Evolutionary conservation across 2,888 invertebrate genomes (phyloP), one percentile per base, ranked within the genome.

Genomic region (Epinotia nisella): DNA sequence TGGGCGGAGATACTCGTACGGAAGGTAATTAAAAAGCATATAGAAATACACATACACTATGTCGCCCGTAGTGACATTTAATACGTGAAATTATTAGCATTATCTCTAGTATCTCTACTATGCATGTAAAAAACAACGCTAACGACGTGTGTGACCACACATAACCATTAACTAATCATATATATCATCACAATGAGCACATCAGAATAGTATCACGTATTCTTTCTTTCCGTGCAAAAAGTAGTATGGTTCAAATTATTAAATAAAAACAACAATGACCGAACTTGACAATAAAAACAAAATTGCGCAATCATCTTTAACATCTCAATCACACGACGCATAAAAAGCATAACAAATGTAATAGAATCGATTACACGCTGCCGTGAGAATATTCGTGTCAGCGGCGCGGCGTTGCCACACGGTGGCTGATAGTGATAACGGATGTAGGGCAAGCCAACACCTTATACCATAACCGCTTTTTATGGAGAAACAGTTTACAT

Each of bases 341-440:
- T 65, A 73, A 73, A 73, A 80, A 77, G 81, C 85, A 85, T 85
- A 78, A 76, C 85, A 71, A 83, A 90, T 83, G 73, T 79, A 85
- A 80, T 79, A 76, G 77, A 79, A 84, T 81, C 83, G 78, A 83
- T 81, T 83, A 80, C 76, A 82, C 78, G 80, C 76, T 79, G 79
- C 79, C 89, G 89, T 89, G 89, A 89, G 90, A 89, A 87, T 81
- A 78, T 81, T 82, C 75, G 75, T 75, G 78, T 79, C 81, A 78
- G 82, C 62, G 49, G 83, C 79, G 82, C 62, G 49, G 83, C 79
- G 81, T 85, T 85, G 79, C 86, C 79, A 81, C 84, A 86, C 78
- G 62, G 75, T 66, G 64, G 75, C 71, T 65, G 88, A 85, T 87
- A 86, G 83, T 65, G 88, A 86, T 87, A 86, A 85, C 78, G 76